Evolutionary conservation across 2,888 invertebrate genomes (phyloP).

Genomic region (Mesodorylaimus sp.): DNA sequence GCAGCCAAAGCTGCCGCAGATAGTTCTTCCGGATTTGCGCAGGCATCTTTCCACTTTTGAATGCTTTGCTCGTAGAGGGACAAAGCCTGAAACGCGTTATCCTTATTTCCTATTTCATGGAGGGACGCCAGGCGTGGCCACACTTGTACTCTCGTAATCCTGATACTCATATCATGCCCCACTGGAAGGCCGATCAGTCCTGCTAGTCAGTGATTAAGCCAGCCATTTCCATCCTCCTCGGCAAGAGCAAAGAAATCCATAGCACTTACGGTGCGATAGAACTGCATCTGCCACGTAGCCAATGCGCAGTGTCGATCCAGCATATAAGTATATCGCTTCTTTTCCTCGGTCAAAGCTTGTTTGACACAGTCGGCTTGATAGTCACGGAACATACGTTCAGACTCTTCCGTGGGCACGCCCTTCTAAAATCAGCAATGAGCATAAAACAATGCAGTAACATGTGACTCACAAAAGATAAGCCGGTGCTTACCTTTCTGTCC

Average conservation of each 20-base stretch:
- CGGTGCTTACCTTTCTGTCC: neutral
- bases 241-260: neutral
- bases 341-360: constrained; percentile 1
- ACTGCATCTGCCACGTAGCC: neutral
- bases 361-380: neutral
- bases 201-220: neutral
- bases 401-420: too few species aligned
- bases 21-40: neutral
- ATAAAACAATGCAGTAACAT: too few species aligned
- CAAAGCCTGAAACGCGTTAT: neutral
- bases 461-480: too few species aligned
- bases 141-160: neutral
- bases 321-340: neutral
- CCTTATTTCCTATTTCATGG: too few species aligned
- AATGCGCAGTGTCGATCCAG: constrained; percentile 3
- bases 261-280: neutral
- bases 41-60: neutral
- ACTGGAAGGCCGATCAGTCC: neutral
- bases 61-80: neutral
- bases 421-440: too few species aligned
- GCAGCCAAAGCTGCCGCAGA: neutral
- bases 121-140: neutral
- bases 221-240: neutral
- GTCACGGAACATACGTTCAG: neutral
- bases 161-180: too few species aligned